Conservation (phyloP, 2,797 vertebrate genomes). For the Artibeus jamaicensis region DNA sequence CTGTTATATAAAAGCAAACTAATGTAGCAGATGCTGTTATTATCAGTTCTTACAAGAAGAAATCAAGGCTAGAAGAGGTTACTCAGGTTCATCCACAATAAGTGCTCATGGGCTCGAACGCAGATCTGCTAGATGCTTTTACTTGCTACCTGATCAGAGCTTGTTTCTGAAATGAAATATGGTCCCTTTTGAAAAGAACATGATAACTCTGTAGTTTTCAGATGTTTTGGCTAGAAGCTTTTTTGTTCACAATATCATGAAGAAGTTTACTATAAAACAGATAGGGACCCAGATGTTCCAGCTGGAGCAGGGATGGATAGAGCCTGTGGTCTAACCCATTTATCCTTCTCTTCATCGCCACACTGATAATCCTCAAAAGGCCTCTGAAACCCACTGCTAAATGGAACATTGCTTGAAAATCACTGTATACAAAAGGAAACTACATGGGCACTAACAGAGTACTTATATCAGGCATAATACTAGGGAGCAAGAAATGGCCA, state of each 20-base stretch:
- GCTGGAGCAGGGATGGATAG: not conserved
- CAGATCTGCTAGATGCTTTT: not conserved
- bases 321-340: not conserved
- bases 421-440: not conserved
- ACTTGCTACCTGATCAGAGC: not conserved
- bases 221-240: not conserved
- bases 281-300: not conserved
- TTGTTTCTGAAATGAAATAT: not conserved
- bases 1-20: not conserved
- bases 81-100: not conserved
- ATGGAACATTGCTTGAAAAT: not conserved
- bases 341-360: not conserved
- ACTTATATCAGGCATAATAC: not conserved
- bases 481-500: not conserved
- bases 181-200: not conserved
- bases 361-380: not conserved
- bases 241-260: not conserved
- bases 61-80: not conserved
- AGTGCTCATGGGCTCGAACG: not conserved
- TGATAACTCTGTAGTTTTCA: not conserved
- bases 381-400: not conserved
- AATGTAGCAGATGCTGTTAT: not conserved
- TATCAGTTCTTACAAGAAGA: not conserved
- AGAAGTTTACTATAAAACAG: not conserved
- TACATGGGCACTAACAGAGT: not conserved